Percentiles rank a stretch among this genome's conserved stretches.
phyloP scores from a whole-genome alignment of 92 coral and sea anemone genomes.

The Nematostella vectensis region DNA sequence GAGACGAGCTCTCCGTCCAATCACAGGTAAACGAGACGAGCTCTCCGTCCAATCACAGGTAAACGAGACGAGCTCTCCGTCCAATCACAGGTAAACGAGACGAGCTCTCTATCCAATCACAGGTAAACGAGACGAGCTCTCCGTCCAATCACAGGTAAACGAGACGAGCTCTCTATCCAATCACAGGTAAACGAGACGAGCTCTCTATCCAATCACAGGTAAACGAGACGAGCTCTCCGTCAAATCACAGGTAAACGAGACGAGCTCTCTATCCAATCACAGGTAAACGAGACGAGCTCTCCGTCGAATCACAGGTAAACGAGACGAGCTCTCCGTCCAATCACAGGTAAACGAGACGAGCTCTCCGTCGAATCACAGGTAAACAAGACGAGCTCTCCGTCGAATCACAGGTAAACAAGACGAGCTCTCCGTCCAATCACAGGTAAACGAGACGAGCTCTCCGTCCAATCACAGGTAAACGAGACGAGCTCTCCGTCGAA shows the following conservation, averaged over 20 bases:
- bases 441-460: too few species aligned
- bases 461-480: slow-evolving; percentile 63
- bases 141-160: slow-evolving; percentile 63
- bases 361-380: slow-evolving; percentile 73
- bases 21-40: slow-evolving; percentile 57
- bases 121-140: too few species aligned
- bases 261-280: too few species aligned
- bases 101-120: slow-evolving; percentile 62
- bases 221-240: slow-evolving; percentile 56
- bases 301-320: slow-evolving; percentile 69
- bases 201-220: too few species aligned
- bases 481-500: slow-evolving; percentile 49
- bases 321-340: too few species aligned
- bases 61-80: too few species aligned
- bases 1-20: too few species aligned
- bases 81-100: slow-evolving; percentile 55
- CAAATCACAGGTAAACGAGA: slow-evolving; percentile 69
- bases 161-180: slow-evolving; percentile 49
- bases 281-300: slow-evolving; percentile 53
- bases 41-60: slow-evolving; percentile 72
- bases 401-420: slow-evolving; percentile 52
- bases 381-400: too few species aligned
- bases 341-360: slow-evolving; percentile 57
- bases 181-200: slow-evolving; percentile 87
- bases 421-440: slow-evolving; percentile 62